These are phyloP conservation scores for Tachypleus tridentatus DNA, from an alignment of 1,140 invertebrate species.

Conservation along the genomic window DNA sequence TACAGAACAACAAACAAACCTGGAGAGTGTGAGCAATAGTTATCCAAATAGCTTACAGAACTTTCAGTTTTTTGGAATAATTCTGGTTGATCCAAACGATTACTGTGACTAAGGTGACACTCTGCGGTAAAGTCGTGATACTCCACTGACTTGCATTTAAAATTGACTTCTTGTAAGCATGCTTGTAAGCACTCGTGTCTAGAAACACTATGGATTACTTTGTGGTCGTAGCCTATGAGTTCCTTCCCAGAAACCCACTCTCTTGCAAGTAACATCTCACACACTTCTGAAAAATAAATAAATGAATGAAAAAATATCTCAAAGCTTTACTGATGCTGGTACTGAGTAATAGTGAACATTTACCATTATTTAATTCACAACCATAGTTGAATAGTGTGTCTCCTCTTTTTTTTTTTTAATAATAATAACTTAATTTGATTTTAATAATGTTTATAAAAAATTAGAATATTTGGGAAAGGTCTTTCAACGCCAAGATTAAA, in stretches of 20 bases:
- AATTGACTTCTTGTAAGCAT: conserved; percentile 72
- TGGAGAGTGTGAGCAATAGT: conserved; percentile 7
- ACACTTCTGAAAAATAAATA: conserved; percentile 8
- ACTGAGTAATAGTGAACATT: neutral
- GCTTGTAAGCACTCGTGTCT: conserved; percentile 74
- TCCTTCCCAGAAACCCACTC: conserved; percentile 16
- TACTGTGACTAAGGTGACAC: conserved; percentile 78
- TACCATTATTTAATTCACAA: too few relatives aligned
- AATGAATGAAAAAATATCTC: neutral
- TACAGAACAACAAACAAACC: neutral
- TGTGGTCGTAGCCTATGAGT: conserved; percentile 1
- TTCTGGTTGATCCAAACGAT: conserved; percentile 39
- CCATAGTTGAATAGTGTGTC: too few relatives aligned
- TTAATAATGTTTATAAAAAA: too few relatives aligned
- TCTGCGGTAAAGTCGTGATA: conserved; percentile 70
- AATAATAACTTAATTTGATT: too few relatives aligned
- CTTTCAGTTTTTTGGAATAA: conserved; percentile 9
- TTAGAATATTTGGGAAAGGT: too few relatives aligned
- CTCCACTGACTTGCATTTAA: conserved; percentile 80
- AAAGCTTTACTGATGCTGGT: neutral
- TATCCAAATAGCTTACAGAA: conserved; percentile 10
- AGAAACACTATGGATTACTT: conserved; percentile 3
- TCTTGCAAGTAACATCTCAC: conserved; percentile 11
- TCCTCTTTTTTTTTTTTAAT: too few relatives aligned
- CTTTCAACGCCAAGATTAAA: too few relatives aligned